Percentiles rank a stretch among this genome's conserved stretches.
Evolutionary conservation across 1,140 invertebrate genomes (phyloP).

Genomic region (Rhizoglyphus robini): DNA sequence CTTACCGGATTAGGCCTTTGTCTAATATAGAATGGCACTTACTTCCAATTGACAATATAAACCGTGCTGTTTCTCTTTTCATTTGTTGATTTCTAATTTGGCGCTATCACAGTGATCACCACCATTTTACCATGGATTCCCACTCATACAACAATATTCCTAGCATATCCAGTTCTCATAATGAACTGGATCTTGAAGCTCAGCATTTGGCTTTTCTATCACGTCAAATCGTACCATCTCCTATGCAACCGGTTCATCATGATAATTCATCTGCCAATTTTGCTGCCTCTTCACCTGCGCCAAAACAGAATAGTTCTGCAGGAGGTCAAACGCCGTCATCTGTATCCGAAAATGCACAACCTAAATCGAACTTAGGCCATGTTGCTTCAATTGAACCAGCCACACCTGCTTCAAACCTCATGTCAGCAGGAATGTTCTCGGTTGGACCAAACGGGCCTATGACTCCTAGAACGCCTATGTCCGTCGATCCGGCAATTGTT

Average conservation of each 20-base stretch:
- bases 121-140: constrained; percentile 3
- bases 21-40: too few relatives aligned
- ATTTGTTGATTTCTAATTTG: too few relatives aligned
- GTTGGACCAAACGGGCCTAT: neutral
- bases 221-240: constrained; percentile 25
- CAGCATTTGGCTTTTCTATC: constrained; percentile 26
- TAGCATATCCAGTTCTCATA: neutral
- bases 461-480: constrained; percentile 44
- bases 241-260: constrained; percentile 26
- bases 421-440: neutral
- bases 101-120: too few relatives aligned
- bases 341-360: neutral
- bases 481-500: constrained; percentile 79
- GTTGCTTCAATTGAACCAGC: neutral
- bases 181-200: constrained; percentile 24
- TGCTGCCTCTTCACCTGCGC: neutral
- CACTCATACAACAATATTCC: constrained; percentile 9
- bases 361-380: neutral
- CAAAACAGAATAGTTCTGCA: neutral
- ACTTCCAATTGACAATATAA: too few relatives aligned
- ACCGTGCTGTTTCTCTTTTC: too few relatives aligned
- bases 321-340: neutral
- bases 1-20: too few relatives aligned
- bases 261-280: constrained; percentile 16
- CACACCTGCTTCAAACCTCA: neutral